Evolutionary conservation across 2,888 invertebrate genomes (phyloP), one percentile per base, ranked within the genome.

Genomic region (Charanyca ferruginea): DNA sequence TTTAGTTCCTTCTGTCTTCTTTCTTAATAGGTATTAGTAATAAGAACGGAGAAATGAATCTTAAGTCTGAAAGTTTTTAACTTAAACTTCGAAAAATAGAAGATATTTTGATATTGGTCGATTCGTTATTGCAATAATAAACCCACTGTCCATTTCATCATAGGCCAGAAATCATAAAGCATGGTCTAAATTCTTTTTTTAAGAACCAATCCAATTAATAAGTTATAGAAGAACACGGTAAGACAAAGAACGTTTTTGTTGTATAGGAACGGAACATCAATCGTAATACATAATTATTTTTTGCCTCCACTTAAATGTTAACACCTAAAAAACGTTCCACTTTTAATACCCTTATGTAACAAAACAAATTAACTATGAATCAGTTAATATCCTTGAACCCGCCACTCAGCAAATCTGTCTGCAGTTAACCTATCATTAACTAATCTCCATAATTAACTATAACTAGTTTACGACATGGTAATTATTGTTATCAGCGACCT

Each of bases 361-460:
- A 64, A 77, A 74, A 74, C 63, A 54, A 64, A 70, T 58, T 65
- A 79, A 54, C 47, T 35, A 72, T 77, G 66, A 67, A 66, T 72
- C 79, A 65, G 68, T 74, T 86, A 85, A 65, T n/a, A n/a, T n/a
- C 92, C 93, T 92, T 93, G 93, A 91, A 91, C 92, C 84, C 83
- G 85, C 87, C 88, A 83, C 66, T 85, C 83, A 71, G 18, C 67
- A 59, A 83, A 84, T 83, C 64, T 68, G 75, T 74, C 64, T 69
- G 72, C 57, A 58, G 64, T 77, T 83, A 86, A 85, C 84, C 80
- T 54, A 73, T 84, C 77, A 91, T 91, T 90, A 90, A 70, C 42
- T 69, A 44, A 70, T 60, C 60, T 44, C 58, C 35, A 73, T 83
- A 77, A 91, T 91, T 90, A 90, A 83, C 77, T 73, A 61, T 44